Conservation (phyloP, 2,797 vertebrate species). For the Scyliorhinus canicula region DNA sequence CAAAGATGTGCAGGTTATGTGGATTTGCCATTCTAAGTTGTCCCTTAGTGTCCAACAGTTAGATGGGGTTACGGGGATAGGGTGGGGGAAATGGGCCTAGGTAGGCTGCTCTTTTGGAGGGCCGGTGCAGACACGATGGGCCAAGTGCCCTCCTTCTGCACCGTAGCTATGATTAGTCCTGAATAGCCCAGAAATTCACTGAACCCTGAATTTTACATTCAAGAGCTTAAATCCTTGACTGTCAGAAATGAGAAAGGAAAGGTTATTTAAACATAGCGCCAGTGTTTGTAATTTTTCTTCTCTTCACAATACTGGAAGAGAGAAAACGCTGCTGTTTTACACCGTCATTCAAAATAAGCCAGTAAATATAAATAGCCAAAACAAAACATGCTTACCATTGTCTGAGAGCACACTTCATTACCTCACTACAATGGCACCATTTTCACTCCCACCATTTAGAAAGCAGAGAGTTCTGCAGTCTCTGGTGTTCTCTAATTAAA, state of each 20-base stretch:
- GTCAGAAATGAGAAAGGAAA: not conserved
- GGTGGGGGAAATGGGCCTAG: no score
- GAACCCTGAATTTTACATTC: not conserved
- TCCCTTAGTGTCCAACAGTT: no score
- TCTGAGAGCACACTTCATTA: slow-evolving; percentile 57
- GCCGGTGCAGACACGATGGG: no score
- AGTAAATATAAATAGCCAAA: slow-evolving; percentile 40
- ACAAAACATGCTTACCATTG: slow-evolving; percentile 60
- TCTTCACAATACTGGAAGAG: not conserved
- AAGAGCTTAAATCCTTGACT: not conserved
- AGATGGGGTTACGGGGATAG: no score
- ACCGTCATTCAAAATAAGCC: slow-evolving; percentile 5
- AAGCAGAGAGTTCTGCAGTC: slow-evolving; percentile 66
- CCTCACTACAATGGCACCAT: slow-evolving; percentile 67
- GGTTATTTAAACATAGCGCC: not conserved
- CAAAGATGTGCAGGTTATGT: no score
- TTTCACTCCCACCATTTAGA: slow-evolving; percentile 65
- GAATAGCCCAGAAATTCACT: not conserved
- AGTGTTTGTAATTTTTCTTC: not conserved
- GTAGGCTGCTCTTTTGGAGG: no score
- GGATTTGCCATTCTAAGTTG: no score
- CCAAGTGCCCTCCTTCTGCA: no score
- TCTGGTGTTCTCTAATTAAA: slow-evolving; percentile 70
- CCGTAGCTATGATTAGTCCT: no score
- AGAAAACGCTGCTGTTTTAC: not conserved